These are phyloP conservation scores for Silurus meridionalis DNA, from an alignment of 2,113 vertebrate genomes.

Conservation along the genomic window DNA sequence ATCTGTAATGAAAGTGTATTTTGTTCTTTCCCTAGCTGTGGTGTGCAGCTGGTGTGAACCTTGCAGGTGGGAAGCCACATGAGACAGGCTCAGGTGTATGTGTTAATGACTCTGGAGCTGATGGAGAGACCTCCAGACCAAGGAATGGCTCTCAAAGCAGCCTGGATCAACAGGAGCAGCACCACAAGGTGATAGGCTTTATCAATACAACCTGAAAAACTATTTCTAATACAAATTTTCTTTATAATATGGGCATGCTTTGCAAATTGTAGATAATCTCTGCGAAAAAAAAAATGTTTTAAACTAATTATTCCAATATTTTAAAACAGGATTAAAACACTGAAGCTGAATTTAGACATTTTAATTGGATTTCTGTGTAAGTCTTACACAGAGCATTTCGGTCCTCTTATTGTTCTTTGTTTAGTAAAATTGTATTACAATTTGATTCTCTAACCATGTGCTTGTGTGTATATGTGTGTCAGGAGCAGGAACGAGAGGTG, in stretches of 20 bases:
- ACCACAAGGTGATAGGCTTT: slow-evolving; percentile 56
- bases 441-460: not conserved
- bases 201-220: not conserved
- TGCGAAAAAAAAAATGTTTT: not conserved
- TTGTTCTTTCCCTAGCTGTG: slow-evolving; percentile 77
- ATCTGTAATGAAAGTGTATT: not conserved
- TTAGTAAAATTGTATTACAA: too few relatives aligned
- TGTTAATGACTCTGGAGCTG: slow-evolving; percentile 19
- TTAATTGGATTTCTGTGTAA: not conserved
- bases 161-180: slow-evolving; percentile 70
- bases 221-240: not conserved
- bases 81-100: slow-evolving; percentile 51
- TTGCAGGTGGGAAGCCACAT: slow-evolving; percentile 76
- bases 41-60: slow-evolving; percentile 93
- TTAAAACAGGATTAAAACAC: not conserved
- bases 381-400: not conserved
- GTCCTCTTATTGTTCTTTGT: too few relatives aligned
- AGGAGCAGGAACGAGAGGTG: slow-evolving; percentile 78
- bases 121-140: slow-evolving; percentile 68
- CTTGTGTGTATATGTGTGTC: slow-evolving; percentile 3
- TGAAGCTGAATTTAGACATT: too few relatives aligned
- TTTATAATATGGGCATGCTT: not conserved
- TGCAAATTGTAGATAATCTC: not conserved
- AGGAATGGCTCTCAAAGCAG: slow-evolving; percentile 79
- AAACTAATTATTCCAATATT: not conserved